phyloP scores from a whole-genome alignment of 2,888 invertebrate species.

The Rhimphoctona megacephalus region DNA sequence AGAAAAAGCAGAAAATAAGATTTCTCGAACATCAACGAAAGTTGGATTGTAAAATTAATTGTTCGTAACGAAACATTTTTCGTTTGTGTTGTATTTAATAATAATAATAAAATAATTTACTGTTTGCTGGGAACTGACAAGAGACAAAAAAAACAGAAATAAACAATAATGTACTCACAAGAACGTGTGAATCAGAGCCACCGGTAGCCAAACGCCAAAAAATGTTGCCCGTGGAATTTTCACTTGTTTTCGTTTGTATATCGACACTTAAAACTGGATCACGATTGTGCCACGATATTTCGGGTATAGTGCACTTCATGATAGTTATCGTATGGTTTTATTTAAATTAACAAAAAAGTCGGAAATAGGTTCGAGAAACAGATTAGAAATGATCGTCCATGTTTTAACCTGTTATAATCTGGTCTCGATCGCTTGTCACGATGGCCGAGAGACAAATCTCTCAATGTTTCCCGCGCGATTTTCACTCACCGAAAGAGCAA shows the following conservation, averaged over 20 bases:
- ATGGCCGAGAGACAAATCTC: neutral
- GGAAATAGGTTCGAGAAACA: too few species aligned
- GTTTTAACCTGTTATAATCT: neutral
- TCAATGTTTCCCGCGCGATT: constrained; percentile 8
- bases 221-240: constrained; percentile 76
- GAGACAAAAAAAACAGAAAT: neutral
- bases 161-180: constrained; percentile 87
- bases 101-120: neutral
- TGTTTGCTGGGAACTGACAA: neutral
- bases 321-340: constrained; percentile 23
- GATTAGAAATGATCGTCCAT: neutral
- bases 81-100: neutral
- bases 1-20: neutral
- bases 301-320: constrained; percentile 98
- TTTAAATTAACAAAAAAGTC: neutral
- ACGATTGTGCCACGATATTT: constrained; percentile 99
- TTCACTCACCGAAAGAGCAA: neutral
- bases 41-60: too few species aligned
- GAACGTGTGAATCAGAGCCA: constrained; percentile 95
- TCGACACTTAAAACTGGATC: constrained; percentile 97
- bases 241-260: constrained; percentile 84
- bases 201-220: constrained; percentile 94
- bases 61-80: neutral
- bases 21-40: neutral
- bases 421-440: neutral